phyloP scores from a whole-genome alignment of 64 coral and sea anemone genomes.

The Cladopsammia gracilis region DNA sequence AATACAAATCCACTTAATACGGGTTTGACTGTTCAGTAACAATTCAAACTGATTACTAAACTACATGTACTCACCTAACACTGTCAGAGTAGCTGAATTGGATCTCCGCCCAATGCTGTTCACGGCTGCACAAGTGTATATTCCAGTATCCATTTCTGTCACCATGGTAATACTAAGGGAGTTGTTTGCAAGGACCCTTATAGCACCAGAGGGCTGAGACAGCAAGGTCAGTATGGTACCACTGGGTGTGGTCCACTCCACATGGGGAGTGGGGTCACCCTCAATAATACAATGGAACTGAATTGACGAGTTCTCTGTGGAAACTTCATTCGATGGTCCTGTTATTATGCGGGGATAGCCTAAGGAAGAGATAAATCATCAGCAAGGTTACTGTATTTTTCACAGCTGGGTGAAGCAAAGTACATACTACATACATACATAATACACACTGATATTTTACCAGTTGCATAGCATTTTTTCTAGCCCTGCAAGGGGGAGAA shows the following conservation, averaged over 20 bases:
- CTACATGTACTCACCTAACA: not conserved
- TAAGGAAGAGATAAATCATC: not conserved
- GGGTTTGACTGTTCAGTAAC: not conserved
- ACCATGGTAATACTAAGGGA: slow-evolving; percentile 69
- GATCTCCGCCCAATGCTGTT: slow-evolving; percentile 63
- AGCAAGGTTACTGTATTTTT: not conserved
- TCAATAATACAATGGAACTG: slow-evolving; percentile 25
- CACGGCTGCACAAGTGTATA: slow-evolving; percentile 72
- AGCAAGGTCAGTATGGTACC: slow-evolving; percentile 27
- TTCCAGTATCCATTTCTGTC: slow-evolving; percentile 58
- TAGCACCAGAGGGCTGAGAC: slow-evolving; percentile 2
- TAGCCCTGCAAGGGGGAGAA: no score
- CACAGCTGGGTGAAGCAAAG: no score
- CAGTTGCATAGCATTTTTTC: no score
- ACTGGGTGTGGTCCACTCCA: slow-evolving; percentile 69
- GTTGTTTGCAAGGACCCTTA: slow-evolving; percentile 74
- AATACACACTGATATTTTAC: no score
- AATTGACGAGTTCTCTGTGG: slow-evolving; percentile 37
- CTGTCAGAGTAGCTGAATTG: slow-evolving; percentile 31
- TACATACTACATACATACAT: no score
- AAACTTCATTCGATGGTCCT: slow-evolving; percentile 27
- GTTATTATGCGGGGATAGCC: slow-evolving; percentile 59
- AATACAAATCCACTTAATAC: no score
- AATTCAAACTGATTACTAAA: not conserved
- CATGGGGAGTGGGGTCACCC: slow-evolving; percentile 66